These are phyloP conservation scores for Sternarchorhynchus goeldii DNA, from an alignment of 2,797 vertebrate species.

Conservation along the genomic window DNA sequence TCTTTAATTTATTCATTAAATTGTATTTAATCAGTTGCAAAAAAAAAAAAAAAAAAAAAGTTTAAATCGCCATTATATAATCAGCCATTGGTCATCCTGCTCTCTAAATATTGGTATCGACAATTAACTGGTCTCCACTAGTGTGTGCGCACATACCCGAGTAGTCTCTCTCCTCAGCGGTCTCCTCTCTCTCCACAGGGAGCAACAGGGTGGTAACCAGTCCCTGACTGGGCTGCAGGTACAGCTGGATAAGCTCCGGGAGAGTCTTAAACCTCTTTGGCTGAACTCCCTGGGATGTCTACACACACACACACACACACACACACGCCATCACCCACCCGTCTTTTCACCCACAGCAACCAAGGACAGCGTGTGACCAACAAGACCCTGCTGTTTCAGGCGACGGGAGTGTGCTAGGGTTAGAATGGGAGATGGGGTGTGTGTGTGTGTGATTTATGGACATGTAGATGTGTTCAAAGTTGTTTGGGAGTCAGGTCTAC, in stretches of 20 bases:
- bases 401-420: background rate
- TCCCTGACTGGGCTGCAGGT: conserved; percentile 93
- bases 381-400: background rate
- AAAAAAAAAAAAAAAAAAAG: too few relatives aligned
- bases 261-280: conserved; percentile 91
- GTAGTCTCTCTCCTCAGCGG: conserved; percentile 87
- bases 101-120: too few relatives aligned
- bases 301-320: conserved; percentile 54
- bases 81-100: too few relatives aligned
- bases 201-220: conserved; percentile 90
- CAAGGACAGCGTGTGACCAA: background rate
- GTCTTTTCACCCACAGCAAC: too few relatives aligned
- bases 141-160: conserved; percentile 76
- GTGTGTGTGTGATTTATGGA: background rate
- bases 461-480: background rate
- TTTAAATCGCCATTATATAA: too few relatives aligned
- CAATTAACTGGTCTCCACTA: too few relatives aligned
- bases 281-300: conserved; percentile 95
- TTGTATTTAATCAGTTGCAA: too few relatives aligned
- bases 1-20: too few relatives aligned
- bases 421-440: too few relatives aligned
- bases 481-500: too few relatives aligned
- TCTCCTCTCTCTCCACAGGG: conserved; percentile 89
- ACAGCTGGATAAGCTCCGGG: conserved; percentile 86
- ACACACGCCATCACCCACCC: too few relatives aligned